These are phyloP conservation scores for Drosophila colorata DNA, from an alignment of 2,888 invertebrate genomes.

Conservation along the genomic window DNA sequence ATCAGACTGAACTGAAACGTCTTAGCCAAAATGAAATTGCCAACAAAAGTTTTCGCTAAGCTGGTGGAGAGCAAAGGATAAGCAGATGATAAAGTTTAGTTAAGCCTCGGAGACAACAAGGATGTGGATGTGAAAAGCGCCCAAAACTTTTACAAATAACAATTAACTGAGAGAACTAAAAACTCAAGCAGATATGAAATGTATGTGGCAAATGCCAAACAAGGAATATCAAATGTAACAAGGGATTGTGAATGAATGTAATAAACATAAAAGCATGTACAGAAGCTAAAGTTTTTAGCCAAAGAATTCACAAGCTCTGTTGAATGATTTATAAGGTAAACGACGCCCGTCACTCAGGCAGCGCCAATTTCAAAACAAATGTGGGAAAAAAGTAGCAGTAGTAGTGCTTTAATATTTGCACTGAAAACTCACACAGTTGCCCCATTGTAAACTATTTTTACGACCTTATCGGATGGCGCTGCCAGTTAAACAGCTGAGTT, in stretches of 20 bases:
- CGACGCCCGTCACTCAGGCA: not conserved
- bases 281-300: slow-evolving; percentile 17
- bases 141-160: slow-evolving; percentile 59
- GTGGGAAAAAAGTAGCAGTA: not conserved
- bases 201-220: slow-evolving; percentile 9
- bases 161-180: slow-evolving; percentile 59
- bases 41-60: slow-evolving; percentile 50
- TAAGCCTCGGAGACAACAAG: slow-evolving; percentile 10
- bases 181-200: slow-evolving; percentile 38
- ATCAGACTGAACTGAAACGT: slow-evolving; percentile 28
- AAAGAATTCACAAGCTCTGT: slow-evolving; percentile 10
- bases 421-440: slow-evolving; percentile 23
- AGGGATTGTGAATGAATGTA: not conserved
- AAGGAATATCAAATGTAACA: slow-evolving; percentile 1
- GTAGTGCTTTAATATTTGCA: slow-evolving; percentile 27
- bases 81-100: slow-evolving; percentile 51
- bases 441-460: slow-evolving; percentile 39
- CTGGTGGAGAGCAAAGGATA: slow-evolving; percentile 8
- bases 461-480: slow-evolving; percentile 42
- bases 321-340: slow-evolving; percentile 42
- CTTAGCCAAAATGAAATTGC: slow-evolving; percentile 59
- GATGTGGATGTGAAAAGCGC: not conserved
- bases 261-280: slow-evolving; percentile 6
- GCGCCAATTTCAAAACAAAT: slow-evolving; percentile 4
- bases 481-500: slow-evolving; percentile 44